phyloP scores from a whole-genome alignment of 2,797 vertebrate genomes.

The Pseudocheirus occidentalis region DNA sequence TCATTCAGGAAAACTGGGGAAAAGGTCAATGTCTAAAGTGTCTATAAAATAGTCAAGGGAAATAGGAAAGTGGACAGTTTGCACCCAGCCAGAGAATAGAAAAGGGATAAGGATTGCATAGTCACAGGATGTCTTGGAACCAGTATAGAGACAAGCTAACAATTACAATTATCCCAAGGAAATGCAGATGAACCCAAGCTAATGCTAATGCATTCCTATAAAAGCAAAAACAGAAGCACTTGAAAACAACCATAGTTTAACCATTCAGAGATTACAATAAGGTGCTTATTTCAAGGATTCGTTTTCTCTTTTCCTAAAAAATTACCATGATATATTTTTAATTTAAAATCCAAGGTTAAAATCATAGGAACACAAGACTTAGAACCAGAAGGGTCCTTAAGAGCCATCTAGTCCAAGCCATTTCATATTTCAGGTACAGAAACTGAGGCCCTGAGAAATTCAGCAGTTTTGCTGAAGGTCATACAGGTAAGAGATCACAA shows the following conservation, averaged over 20 bases:
- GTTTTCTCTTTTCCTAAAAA: background rate
- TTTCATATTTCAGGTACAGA: background rate
- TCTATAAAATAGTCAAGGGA: conserved; percentile 31
- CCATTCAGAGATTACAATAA: background rate
- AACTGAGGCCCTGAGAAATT: background rate
- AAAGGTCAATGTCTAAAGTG: conserved; percentile 36
- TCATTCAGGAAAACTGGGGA: conserved; percentile 6
- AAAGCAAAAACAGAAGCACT: background rate
- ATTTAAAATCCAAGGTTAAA: background rate
- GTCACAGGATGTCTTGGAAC: background rate
- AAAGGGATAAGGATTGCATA: background rate
- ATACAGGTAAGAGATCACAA: background rate
- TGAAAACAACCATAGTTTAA: background rate
- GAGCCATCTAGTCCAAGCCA: background rate
- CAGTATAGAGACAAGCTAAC: background rate
- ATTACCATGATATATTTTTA: background rate
- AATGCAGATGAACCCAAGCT: background rate
- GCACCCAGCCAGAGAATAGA: background rate
- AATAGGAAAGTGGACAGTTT: conserved; percentile 15
- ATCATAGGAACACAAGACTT: background rate
- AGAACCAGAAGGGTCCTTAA: background rate
- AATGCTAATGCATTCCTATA: background rate
- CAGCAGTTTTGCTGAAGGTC: background rate
- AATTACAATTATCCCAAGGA: background rate
- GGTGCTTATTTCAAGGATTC: background rate